Conservation (phyloP, 2,888 invertebrate species). For the Rhogogaster chlorosoma region DNA sequence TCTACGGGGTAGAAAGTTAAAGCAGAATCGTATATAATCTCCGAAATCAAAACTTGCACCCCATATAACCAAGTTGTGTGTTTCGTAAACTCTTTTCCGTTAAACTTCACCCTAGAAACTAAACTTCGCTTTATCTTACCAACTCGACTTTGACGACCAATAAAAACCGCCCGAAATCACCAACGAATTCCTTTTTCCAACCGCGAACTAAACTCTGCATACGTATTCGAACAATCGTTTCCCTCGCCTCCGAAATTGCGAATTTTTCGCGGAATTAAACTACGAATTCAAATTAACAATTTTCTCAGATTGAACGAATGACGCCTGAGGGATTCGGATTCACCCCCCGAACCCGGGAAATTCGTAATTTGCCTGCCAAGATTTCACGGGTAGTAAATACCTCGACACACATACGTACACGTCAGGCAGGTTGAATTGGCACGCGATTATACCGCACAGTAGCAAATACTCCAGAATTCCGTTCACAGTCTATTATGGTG, state of each 20-base stretch:
- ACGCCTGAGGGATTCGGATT: not conserved
- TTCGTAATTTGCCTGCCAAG: not conserved
- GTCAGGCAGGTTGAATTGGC: constrained; percentile 25
- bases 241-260: not conserved
- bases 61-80: not conserved
- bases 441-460: constrained; percentile 9
- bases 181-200: not conserved
- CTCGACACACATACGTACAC: not conserved
- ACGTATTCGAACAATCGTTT: not conserved
- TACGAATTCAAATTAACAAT: not conserved
- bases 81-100: constrained; percentile 19
- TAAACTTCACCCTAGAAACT: constrained; percentile 22
- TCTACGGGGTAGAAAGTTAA: constrained; percentile 20
- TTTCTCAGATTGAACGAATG: not conserved
- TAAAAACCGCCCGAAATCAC: not conserved
- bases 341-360: not conserved
- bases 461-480: constrained; percentile 40
- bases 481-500: constrained; percentile 29
- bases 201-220: not conserved
- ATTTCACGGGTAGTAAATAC: constrained; percentile 21
- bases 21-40: constrained; percentile 40
- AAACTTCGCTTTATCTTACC: constrained; percentile 6
- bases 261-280: not conserved
- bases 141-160: not conserved
- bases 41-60: constrained; percentile 29